These are phyloP conservation scores for Hyalella azteca DNA, from an alignment of 2,888 invertebrate genomes.

Conservation along the genomic window DNA sequence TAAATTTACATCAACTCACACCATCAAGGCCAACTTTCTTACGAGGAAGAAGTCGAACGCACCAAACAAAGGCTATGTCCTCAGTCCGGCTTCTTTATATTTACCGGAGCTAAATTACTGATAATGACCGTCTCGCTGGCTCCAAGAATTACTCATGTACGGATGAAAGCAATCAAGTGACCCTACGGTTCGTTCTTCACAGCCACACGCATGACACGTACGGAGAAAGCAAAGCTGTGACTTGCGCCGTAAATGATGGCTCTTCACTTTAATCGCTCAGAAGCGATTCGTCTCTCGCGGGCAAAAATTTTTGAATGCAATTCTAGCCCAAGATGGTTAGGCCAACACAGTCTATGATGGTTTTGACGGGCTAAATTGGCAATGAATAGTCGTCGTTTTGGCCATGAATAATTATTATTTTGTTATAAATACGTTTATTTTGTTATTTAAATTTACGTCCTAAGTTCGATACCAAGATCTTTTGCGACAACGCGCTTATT, in stretches of 20 bases:
- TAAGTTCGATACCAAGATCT: no score
- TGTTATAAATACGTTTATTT: no score
- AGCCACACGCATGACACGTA: not conserved
- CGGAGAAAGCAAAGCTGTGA: conserved; percentile 2
- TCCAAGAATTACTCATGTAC: conserved; percentile 9
- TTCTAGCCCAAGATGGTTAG: no score
- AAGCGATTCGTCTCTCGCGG: no score
- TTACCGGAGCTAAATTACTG: conserved; percentile 27
- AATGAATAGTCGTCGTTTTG: no score
- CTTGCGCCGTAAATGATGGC: not conserved
- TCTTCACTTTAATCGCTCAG: not conserved
- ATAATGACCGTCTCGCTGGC: conserved; percentile 1
- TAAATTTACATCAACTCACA: conserved; percentile 33
- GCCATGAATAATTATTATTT: no score
- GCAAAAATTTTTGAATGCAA: no score
- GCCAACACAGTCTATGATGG: no score
- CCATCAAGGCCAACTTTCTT: conserved; percentile 7
- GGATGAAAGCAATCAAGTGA: conserved; percentile 14
- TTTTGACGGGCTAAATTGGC: no score
- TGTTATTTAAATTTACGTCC: no score
- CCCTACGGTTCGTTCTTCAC: no score
- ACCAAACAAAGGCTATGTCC: conserved; percentile 15
- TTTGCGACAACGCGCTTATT: no score
- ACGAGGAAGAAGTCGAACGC: not conserved
- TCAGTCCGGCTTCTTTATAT: conserved; percentile 29